A percentile compares a stretch with the other conserved stretches of the same genome.
Conservation (phyloP, 23 tunicate species). For the Trididemnum clinides region DNA sequence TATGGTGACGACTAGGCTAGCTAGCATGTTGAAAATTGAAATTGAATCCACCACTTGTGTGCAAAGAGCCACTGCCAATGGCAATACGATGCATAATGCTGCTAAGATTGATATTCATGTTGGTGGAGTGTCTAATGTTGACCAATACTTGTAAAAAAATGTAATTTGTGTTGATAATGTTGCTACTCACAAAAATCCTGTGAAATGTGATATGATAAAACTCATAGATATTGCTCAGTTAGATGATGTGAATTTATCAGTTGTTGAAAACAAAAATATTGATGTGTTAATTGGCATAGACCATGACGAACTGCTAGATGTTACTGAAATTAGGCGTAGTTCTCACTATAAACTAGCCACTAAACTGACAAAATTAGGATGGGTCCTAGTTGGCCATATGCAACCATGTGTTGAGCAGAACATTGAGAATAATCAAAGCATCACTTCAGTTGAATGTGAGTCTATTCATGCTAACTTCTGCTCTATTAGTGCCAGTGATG, state of each 20-base stretch:
- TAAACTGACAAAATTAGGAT: not conserved
- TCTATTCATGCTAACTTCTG: too few relatives aligned
- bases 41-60: not conserved
- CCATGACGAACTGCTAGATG: conserved; percentile 2
- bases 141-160: not conserved
- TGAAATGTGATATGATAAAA: not conserved
- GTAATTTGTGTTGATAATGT: not conserved
- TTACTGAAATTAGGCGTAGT: not conserved
- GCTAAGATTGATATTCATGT: not conserved
- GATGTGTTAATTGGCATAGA: conserved; percentile 3
- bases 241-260: not conserved
- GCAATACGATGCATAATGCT: not conserved
- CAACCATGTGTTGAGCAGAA: too few relatives aligned
- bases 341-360: not conserved
- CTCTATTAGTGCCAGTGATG: too few relatives aligned
- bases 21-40: not conserved
- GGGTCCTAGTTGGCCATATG: too few relatives aligned
- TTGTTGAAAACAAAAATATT: not conserved
- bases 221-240: not conserved
- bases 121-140: not conserved
- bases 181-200: conserved; percentile 4
- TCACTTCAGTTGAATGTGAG: too few relatives aligned
- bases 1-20: not conserved
- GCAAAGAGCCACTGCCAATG: not conserved
- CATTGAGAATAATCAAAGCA: too few relatives aligned